Evolutionary conservation across 2,797 vertebrate genomes (phyloP).

Genomic region (Sphenopsis melanotis): DNA sequence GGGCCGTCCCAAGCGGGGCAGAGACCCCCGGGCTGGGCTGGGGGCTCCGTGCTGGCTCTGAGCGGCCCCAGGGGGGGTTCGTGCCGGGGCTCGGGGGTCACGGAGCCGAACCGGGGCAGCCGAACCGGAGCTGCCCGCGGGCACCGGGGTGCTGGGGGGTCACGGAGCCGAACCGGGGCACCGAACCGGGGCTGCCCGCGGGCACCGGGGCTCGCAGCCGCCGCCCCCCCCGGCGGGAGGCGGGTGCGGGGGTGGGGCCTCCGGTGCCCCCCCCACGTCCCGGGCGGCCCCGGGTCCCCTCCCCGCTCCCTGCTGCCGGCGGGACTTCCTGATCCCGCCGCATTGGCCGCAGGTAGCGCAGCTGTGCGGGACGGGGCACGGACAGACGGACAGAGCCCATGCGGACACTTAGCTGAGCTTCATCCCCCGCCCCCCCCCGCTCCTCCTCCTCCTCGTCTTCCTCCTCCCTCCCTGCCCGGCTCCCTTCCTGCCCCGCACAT

Average conservation of each 20-base stretch:
- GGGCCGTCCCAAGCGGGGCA: not conserved
- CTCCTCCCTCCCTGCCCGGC: not conserved
- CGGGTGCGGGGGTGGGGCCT: not conserved
- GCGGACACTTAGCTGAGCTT: not conserved
- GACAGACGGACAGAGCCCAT: not conserved
- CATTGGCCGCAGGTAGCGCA: constrained; percentile 55
- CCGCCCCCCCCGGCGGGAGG: not conserved
- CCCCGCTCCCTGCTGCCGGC: constrained; percentile 28
- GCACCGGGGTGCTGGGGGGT: too few species aligned
- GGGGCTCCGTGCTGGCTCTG: not conserved
- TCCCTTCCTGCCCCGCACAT: constrained; percentile 31
- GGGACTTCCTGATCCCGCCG: constrained; percentile 51
- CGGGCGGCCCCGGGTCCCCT: constrained; percentile 19
- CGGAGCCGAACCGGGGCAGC: too few species aligned
- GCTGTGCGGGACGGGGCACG: not conserved
- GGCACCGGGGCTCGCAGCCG: not conserved
- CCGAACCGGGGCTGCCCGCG: too few species aligned
- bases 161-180: too few species aligned
- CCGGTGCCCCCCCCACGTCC: not conserved
- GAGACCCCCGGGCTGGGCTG: not conserved
- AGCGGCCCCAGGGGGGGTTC: not conserved
- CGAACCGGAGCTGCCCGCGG: too few species aligned
- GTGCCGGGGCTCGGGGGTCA: too few species aligned
- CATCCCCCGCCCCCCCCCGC: not conserved
- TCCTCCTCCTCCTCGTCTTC: not conserved